Evolutionary conservation across 2,113 vertebrate genomes (phyloP), one percentile per base, ranked within the genome.

Genomic region (Casuarius casuarius): DNA sequence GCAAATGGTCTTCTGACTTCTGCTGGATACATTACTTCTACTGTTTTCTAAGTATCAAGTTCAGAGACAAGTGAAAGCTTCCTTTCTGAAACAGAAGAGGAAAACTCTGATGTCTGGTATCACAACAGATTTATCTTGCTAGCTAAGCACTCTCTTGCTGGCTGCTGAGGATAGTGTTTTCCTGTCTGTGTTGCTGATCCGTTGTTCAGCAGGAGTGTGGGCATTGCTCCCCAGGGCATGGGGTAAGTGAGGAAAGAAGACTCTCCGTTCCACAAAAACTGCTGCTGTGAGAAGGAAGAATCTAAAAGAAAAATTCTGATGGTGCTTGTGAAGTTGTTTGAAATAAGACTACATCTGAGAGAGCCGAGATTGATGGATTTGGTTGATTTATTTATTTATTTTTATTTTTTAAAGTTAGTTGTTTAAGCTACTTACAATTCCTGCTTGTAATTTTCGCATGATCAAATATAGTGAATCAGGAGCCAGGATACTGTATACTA

Each of bases 161-260:
- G 33, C 89, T 95, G 91, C 95, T 94, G 92, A 81, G 42, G 26
- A 89, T 56, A 31, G 28, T 63, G 65, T 89, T 96, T 83, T 95
- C 42, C 81, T 67, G 56, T 67, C 75, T 78, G 79, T 72, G 56
- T 29, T 1, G 19, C 80, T 91, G 80, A 84, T 38, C 38, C 82
- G 62, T 46, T 5, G n/a, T 68, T 90, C 90, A 42, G 21, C 0
- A 0, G 25, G 56, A 79, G 4, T 5, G 14, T 0, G 0, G 73
- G 23, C 81, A 38, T 89, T 0, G 1, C 48, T 84, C 52, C 56
- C 0, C 0, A 1, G 2, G 20, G 18, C 1, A 1, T 7, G 4
- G 1, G 1, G 85, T 35, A n/a, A 14, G 25, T 74, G 38, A 72
- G 46, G 61, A 84, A 38, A 65, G 46, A 63, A 7, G 25, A 25